Percentiles rank a stretch among this genome's conserved stretches.
phyloP scores from a whole-genome alignment of 2,113 vertebrate species.

The Vicugna pacos region DNA sequence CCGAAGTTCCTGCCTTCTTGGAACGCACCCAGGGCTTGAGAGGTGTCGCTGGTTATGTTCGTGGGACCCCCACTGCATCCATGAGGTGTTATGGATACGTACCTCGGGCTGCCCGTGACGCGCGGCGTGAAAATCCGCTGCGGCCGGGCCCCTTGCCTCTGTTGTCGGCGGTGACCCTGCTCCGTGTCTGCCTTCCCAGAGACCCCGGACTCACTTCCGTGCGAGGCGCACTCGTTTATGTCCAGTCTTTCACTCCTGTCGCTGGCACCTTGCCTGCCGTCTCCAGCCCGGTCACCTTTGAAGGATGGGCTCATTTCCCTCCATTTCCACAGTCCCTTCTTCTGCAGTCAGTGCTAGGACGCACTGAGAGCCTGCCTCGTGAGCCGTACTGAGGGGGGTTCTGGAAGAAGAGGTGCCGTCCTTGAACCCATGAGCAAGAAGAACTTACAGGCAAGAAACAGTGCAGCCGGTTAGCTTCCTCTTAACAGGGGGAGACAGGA shows the following conservation, averaged over 20 bases:
- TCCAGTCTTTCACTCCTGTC: background rate
- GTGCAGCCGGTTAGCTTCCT: background rate
- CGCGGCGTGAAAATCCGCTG: fast-evolving
- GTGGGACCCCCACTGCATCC: background rate
- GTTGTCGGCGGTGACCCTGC: background rate
- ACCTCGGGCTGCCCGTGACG: background rate
- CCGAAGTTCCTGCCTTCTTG: background rate
- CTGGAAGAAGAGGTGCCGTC: background rate
- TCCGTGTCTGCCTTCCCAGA: background rate
- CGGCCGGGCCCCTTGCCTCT: background rate
- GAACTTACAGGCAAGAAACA: background rate
- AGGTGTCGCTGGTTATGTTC: background rate
- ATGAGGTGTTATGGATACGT: background rate
- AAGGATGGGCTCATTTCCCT: background rate
- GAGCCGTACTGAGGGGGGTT: fast-evolving
- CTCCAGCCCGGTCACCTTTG: background rate
- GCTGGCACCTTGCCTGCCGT: background rate
- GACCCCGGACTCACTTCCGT: background rate
- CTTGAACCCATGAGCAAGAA: background rate
- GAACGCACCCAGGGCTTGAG: background rate
- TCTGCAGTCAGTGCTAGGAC: background rate
- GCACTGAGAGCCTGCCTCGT: background rate
- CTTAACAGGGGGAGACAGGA: no score
- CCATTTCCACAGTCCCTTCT: background rate
- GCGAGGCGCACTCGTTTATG: background rate